Evolutionary conservation across 1,140 invertebrate genomes (phyloP), one percentile per base, ranked within the genome.

Genomic region (Paraescarpia echinospica): DNA sequence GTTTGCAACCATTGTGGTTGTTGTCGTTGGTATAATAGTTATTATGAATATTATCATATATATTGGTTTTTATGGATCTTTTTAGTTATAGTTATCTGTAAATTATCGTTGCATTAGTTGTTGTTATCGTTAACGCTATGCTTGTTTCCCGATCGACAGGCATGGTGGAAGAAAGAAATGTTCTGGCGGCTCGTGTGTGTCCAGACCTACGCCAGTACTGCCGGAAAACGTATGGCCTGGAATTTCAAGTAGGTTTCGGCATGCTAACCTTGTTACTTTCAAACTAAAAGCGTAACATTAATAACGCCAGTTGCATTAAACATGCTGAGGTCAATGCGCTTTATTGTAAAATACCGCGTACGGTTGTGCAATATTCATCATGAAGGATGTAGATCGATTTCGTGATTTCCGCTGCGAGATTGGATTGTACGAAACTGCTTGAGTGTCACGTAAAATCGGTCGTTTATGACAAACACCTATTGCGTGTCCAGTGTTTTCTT

Each of bases 171-270:
- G 99, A 99, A 96, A 97, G 99, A 94, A 99, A 99, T 96, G 99
- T 98, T 0, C 95, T 99, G 31, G 99, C 99, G 99, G 98, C 99
- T 51, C 98, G 99, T 96, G 99, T 99, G 93, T 99, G 99, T 96
- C 99, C 99, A 0, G 98, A 98, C 95, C 97, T 99, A 88, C 99
- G 99, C 95, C 98, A 99, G 95, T 99, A 99, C 96, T 99, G 99
- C 95, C 96, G 99, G 93, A 99, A 99, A 96, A 99, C 98, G 95
- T 98, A 99, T 94, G 99, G 99, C 0, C 96, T 99, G n/a, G 99
- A 99, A 95, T 99, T 99, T 97, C 99, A 99, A 97, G 98, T 99
- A 92, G 41, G 34, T 41, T 35, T 48, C 8, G 14, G 8, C 91
- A 22, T 31, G 90, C n/a, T 90, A 92, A 33, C 34, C 14, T 92